These are phyloP conservation scores for Drosophila formosana DNA, from an alignment of 2,888 invertebrate genomes.

Conservation along the genomic window DNA sequence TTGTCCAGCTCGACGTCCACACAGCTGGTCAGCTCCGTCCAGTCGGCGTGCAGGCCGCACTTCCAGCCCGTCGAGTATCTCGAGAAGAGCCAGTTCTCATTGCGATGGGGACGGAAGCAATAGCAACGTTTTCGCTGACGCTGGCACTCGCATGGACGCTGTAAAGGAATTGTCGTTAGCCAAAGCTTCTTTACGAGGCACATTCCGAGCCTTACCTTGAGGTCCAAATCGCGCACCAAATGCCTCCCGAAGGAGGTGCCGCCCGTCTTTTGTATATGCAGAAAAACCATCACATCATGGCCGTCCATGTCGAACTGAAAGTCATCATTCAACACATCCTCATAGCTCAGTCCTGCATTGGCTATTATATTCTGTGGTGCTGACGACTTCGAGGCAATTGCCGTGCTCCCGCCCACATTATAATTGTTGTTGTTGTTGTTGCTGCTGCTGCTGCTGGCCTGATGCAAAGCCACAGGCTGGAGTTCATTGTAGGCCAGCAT, in stretches of 20 bases:
- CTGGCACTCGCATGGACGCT: conserved; percentile 97
- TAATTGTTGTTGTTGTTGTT: conserved; percentile 44
- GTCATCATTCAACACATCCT: conserved; percentile 94
- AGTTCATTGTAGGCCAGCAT: conserved; percentile 85
- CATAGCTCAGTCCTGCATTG: conserved; percentile 90
- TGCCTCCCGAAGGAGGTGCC: conserved; percentile 99
- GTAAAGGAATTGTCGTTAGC: background rate
- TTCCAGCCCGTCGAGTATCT: conserved; percentile 99
- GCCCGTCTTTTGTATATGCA: conserved; percentile 99
- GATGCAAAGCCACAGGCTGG: conserved; percentile 65
- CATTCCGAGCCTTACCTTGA: conserved; percentile 86
- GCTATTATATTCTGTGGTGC: conserved; percentile 83
- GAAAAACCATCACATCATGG: conserved; percentile 98
- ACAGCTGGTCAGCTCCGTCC: conserved; percentile 97
- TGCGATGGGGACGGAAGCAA: conserved; percentile 95
- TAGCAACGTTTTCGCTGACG: conserved; percentile 94
- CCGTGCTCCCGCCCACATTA: conserved; percentile 63
- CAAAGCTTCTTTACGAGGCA: background rate
- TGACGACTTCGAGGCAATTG: conserved; percentile 74
- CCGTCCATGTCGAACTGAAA: conserved; percentile 95
- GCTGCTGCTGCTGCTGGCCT: conserved; percentile 52
- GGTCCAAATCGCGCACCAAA: conserved; percentile 96
- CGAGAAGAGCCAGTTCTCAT: conserved; percentile 98
- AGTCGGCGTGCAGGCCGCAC: conserved; percentile 99
- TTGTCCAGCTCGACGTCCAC: conserved; percentile 96